These are phyloP conservation scores for Pseudococcus jackbeardsleyi DNA, from an alignment of 2,888 invertebrate genomes.

Conservation along the genomic window DNA sequence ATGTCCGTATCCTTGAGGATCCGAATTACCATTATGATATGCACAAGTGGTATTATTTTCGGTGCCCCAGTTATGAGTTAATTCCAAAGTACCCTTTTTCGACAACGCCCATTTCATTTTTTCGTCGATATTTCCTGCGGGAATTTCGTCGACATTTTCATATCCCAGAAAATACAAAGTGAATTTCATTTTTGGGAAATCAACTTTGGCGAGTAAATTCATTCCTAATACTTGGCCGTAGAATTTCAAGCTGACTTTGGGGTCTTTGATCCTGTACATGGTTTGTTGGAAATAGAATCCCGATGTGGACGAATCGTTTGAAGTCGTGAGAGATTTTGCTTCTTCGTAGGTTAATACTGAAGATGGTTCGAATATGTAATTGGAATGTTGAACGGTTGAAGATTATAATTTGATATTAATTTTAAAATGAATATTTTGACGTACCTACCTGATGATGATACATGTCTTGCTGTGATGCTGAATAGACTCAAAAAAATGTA, in stretches of 20 bases:
- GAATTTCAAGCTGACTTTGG: slow-evolving; percentile 87
- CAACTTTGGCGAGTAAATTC: slow-evolving; percentile 87
- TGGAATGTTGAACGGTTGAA: no score
- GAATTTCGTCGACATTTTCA: slow-evolving; percentile 81
- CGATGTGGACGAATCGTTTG: background rate
- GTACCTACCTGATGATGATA: no score
- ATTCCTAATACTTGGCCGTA: slow-evolving; percentile 93
- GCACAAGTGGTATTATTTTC: slow-evolving; percentile 83
- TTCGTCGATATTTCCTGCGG: slow-evolving; percentile 76
- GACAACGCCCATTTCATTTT: slow-evolving; percentile 83
- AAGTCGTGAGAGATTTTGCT: background rate
- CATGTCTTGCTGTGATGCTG: no score
- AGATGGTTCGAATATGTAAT: background rate
- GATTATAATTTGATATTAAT: no score
- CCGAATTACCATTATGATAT: slow-evolving; percentile 88
- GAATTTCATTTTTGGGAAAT: slow-evolving; percentile 91
- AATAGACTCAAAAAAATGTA: no score
- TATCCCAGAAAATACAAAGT: slow-evolving; percentile 93
- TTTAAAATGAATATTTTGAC: no score
- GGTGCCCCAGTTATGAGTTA: slow-evolving; percentile 97
- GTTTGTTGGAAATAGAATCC: slow-evolving; percentile 83
- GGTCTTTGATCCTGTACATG: slow-evolving; percentile 96
- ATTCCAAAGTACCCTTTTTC: slow-evolving; percentile 88
- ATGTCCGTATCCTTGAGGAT: slow-evolving; percentile 92
- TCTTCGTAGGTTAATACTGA: background rate